A percentile compares a stretch with the other conserved stretches of the same genome.
phyloP scores from a whole-genome alignment of 2,888 invertebrate species.

The Limenitis camilla region DNA sequence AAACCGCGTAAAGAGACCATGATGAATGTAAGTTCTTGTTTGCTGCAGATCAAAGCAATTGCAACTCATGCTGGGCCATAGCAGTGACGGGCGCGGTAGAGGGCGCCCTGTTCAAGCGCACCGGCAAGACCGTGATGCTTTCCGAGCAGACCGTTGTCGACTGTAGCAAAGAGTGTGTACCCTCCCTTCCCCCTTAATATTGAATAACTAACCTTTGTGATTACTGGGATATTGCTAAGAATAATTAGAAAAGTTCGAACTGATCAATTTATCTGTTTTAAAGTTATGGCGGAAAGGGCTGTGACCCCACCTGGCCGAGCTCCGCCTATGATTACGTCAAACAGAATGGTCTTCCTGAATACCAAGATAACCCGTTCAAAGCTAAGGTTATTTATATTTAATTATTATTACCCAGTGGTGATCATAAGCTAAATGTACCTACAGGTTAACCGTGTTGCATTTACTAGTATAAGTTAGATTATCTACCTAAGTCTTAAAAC shows the following conservation, averaged over 20 bases:
- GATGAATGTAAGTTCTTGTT: neutral
- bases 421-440: too few relatives aligned
- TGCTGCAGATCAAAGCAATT: constrained; percentile 44
- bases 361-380: constrained; percentile 41
- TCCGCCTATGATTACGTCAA: constrained; percentile 50
- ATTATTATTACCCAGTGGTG: too few relatives aligned
- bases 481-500: too few relatives aligned
- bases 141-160: constrained; percentile 57
- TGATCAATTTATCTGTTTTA: too few relatives aligned
- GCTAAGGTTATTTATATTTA: constrained; percentile 33
- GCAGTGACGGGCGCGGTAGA: constrained; percentile 58
- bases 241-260: too few relatives aligned
- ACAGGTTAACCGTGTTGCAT: too few relatives aligned
- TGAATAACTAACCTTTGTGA: neutral
- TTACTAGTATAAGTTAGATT: too few relatives aligned
- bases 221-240: too few relatives aligned
- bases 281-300: constrained; percentile 47
- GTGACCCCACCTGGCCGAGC: constrained; percentile 52
- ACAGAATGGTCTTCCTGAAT: constrained; percentile 43
- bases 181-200: too few relatives aligned
- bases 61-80: constrained; percentile 61
- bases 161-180: constrained; percentile 49
- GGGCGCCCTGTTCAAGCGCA: constrained; percentile 51
- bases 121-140: constrained; percentile 46
- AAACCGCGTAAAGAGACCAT: neutral